Base-by-base conservation (phyloP, 2,797 vertebrate genomes). In the Xerus rutilus region DNA sequence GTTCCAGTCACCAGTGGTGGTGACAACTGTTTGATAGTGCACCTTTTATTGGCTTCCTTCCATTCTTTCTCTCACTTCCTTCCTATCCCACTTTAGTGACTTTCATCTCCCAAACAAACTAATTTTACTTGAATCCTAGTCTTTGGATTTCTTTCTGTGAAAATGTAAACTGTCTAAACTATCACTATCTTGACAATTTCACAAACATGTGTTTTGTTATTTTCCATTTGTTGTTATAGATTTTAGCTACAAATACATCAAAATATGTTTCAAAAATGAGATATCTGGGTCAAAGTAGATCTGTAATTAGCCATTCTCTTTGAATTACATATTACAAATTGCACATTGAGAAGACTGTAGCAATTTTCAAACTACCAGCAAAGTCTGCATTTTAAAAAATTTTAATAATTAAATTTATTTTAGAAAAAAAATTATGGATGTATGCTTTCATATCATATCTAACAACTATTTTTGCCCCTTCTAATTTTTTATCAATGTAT, bases 281-380 rank as follows among this genome's bases (percentile, higher is more conserved):
- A 77, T 73, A 78, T 32, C 20, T n/a, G 17, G 45, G 13, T 92
- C 47, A 92, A 82, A 73, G 15, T 69, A 52, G 45, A n/a, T 43
- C 23, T 72, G 65, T 52, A 65, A 83, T 49, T 86, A 90, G 28
- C 21, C 3, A 78, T 45, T 62, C 11, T 65, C 25, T 90, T 94
- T 87, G 8, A 90, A 87, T 83, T 90, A 52, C 10, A 88, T 64
- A 74, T 91, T 76, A 83, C n/a, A 95, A 72, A 32, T 43, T 77
- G 13, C 20, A 91, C 32, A 79, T 5, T 92, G 54, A 54, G 25
- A 94, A 86, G 14, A 92, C 0, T 78, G 25, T 28, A 72, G 30
- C n/a, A 88, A 45, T 20, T 86, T 88, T 39, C 35, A 76, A 82
- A 64, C 52, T 92, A 57, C 28, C 45, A 57, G 62, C 35, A 67